Evolutionary conservation across 1,140 invertebrate species (phyloP).

Genomic region (Nixonia krombeini): DNA sequence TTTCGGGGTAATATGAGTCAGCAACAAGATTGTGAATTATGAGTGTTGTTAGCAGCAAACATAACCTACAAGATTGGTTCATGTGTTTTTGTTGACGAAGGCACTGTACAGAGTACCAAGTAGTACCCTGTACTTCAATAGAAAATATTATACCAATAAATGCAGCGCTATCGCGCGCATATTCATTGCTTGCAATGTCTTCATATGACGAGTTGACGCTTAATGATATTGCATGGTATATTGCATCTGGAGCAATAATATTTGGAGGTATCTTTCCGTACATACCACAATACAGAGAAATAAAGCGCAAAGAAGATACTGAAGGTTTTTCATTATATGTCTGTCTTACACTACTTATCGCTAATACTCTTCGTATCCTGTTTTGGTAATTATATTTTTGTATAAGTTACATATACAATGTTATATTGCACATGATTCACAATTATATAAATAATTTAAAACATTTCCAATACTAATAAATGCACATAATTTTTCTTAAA

Average conservation of each 20-base stretch:
- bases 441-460: neutral
- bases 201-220: conserved; percentile 68
- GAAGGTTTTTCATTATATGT: conserved; percentile 98
- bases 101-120: neutral
- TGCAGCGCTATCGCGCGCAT: conserved; percentile 10
- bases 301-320: conserved; percentile 89
- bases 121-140: neutral
- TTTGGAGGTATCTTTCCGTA: conserved; percentile 90
- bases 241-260: conserved; percentile 87
- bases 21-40: too few species aligned
- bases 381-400: conserved; percentile 97
- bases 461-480: too few species aligned
- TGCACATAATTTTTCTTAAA: too few species aligned
- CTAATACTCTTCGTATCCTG: conserved; percentile 95
- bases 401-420: too few species aligned
- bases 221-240: conserved; percentile 77
- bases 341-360: conserved; percentile 93
- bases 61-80: neutral
- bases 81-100: neutral
- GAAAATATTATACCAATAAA: conserved; percentile 18
- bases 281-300: conserved; percentile 95
- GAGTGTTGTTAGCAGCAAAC: too few species aligned
- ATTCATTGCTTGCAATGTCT: conserved; percentile 15
- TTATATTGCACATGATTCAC: too few species aligned
- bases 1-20: too few species aligned